Percentiles rank a stretch among this genome's conserved stretches.
These are phyloP conservation scores for Coleophora flavipennella DNA, from an alignment of 2,888 invertebrate species.

Conservation along the genomic window DNA sequence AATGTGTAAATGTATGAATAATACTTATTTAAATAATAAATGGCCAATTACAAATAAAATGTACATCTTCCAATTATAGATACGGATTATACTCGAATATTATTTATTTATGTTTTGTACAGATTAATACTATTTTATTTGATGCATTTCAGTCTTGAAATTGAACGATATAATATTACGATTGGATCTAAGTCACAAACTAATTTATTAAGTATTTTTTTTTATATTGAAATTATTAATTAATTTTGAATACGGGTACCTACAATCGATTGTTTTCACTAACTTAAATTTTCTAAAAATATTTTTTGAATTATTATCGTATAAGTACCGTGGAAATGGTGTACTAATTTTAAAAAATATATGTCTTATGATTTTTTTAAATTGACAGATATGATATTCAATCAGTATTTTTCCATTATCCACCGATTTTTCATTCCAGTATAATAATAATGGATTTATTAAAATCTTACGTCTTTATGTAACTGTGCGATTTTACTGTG, in stretches of 20 bases:
- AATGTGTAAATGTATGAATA: no score
- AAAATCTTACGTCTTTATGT: slow-evolving; percentile 12
- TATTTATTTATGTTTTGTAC: no score
- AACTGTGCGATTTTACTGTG: slow-evolving; percentile 33
- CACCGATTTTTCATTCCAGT: slow-evolving; percentile 44
- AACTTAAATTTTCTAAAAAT: slow-evolving; percentile 4
- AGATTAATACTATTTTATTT: background rate
- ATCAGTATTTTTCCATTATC: slow-evolving; percentile 37
- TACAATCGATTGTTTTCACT: slow-evolving; percentile 8
- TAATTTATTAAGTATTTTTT: slow-evolving; percentile 6
- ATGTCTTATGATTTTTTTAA: no score
- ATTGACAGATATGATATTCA: no score
- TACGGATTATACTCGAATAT: no score
- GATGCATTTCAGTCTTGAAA: background rate
- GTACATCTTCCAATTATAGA: no score
- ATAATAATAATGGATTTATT: background rate
- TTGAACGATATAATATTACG: slow-evolving; percentile 5
- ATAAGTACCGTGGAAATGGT: slow-evolving; percentile 5
- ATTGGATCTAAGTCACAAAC: slow-evolving; percentile 27
- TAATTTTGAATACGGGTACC: slow-evolving; percentile 26
- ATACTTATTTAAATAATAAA: no score
- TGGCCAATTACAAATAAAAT: no score
- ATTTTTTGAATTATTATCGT: slow-evolving; percentile 4
- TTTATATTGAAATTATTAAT: slow-evolving; percentile 7
- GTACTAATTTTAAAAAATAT: no score